Conservation (phyloP, 1,140 invertebrate species). For the Drosophila carrolli region DNA sequence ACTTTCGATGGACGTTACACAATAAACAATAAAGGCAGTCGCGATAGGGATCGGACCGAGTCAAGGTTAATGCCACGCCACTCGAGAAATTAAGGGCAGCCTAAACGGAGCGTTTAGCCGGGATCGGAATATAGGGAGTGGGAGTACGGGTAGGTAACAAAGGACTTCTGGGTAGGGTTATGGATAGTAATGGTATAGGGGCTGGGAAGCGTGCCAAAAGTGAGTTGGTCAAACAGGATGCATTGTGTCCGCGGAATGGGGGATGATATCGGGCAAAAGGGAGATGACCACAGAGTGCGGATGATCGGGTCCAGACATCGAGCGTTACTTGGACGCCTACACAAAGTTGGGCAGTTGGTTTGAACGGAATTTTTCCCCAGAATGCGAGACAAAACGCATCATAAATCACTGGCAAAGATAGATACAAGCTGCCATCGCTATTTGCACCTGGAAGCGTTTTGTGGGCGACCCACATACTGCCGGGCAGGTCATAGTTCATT, state of each 20-base stretch:
- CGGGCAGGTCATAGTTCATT: slow-evolving; percentile 45
- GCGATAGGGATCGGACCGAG: slow-evolving; percentile 69
- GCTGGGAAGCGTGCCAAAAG: slow-evolving; percentile 76
- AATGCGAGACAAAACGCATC: slow-evolving; percentile 56
- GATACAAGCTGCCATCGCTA: slow-evolving; percentile 8
- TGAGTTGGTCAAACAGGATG: slow-evolving; percentile 66
- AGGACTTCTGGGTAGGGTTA: slow-evolving; percentile 56
- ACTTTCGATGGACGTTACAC: slow-evolving; percentile 68
- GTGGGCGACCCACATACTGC: slow-evolving; percentile 56
- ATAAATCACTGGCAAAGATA: slow-evolving; percentile 61
- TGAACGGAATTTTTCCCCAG: slow-evolving; percentile 39
- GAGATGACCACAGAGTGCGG: slow-evolving; percentile 57
- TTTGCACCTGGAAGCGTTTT: slow-evolving; percentile 72
- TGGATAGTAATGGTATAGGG: slow-evolving; percentile 57
- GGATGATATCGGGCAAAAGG: slow-evolving; percentile 34
- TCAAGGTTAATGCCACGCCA: slow-evolving; percentile 66
- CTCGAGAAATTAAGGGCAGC: slow-evolving; percentile 63
- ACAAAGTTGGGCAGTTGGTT: slow-evolving; percentile 55
- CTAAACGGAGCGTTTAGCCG: slow-evolving; percentile 72
- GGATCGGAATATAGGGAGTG: slow-evolving; percentile 4
- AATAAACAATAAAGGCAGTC: slow-evolving; percentile 73
- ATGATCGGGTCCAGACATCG: slow-evolving; percentile 42
- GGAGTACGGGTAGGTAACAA: slow-evolving; percentile 32
- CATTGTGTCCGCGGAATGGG: slow-evolving; percentile 36
- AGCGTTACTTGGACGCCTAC: slow-evolving; percentile 73